Evolutionary conservation across 2,888 invertebrate species (phyloP).

Genomic region (Timandra comae): DNA sequence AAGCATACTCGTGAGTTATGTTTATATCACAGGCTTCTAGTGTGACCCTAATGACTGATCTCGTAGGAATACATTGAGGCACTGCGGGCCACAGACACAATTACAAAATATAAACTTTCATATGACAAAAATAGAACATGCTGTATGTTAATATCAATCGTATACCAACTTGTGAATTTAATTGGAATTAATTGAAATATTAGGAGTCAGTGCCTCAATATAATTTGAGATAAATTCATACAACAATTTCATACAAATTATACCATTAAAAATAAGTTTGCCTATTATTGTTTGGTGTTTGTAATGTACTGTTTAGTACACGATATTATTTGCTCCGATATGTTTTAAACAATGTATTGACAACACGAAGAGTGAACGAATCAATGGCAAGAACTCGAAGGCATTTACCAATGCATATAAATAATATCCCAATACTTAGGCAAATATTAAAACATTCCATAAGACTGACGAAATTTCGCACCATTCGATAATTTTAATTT

Average conservation of each 20-base stretch:
- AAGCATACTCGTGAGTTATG: slow-evolving; percentile 55
- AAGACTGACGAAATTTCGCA: slow-evolving; percentile 70
- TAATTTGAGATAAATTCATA: not conserved
- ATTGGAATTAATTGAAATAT: not conserved
- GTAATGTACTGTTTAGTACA: too few relatives aligned
- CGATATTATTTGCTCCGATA: slow-evolving; percentile 64
- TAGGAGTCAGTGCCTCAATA: not conserved
- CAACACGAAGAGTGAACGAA: slow-evolving; percentile 24
- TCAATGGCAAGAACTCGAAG: slow-evolving; percentile 58
- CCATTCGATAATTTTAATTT: slow-evolving; percentile 74
- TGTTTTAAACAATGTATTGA: slow-evolving; percentile 55
- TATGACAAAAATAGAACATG: not conserved
- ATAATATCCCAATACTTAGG: slow-evolving; percentile 65
- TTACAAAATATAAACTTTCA: not conserved
- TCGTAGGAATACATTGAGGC: not conserved
- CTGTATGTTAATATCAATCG: not conserved
- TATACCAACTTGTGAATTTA: not conserved
- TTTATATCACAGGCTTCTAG: slow-evolving; percentile 72
- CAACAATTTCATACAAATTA: not conserved
- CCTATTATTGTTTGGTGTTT: too few relatives aligned
- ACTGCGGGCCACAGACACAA: not conserved
- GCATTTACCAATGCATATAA: slow-evolving; percentile 58
- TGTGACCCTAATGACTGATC: slow-evolving; percentile 37
- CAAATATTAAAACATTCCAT: slow-evolving; percentile 52
- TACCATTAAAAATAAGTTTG: too few relatives aligned